Percentiles rank a stretch among this genome's conserved stretches.
phyloP scores from a whole-genome alignment of 2,888 invertebrate genomes.

The Pachydiplax longipennis region DNA sequence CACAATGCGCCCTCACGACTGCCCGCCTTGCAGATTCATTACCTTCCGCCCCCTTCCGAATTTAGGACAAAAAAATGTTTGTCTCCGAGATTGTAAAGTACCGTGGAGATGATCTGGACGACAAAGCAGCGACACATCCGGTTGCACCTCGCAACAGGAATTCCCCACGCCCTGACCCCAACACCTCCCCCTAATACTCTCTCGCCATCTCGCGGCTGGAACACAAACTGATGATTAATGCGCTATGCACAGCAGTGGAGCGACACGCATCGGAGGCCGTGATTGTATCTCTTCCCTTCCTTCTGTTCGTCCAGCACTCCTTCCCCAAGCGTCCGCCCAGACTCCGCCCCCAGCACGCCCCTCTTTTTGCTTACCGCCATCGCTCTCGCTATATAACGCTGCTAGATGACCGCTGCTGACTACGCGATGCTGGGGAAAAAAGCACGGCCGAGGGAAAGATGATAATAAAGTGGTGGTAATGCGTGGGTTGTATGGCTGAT shows the following conservation, averaged over 20 bases:
- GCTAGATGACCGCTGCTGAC: slow-evolving; percentile 20
- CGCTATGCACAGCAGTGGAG: slow-evolving; percentile 30
- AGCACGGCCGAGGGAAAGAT: not conserved
- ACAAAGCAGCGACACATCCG: slow-evolving; percentile 26
- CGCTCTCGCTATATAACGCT: not conserved
- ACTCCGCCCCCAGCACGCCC: slow-evolving; percentile 32
- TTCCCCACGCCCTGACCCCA: not conserved
- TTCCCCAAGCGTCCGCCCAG: not conserved
- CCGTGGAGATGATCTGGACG: not conserved
- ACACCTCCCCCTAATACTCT: not conserved
- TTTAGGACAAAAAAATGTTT: not conserved
- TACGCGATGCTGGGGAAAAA: not conserved
- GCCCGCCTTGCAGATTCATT: too few relatives aligned
- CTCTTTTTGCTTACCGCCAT: slow-evolving; percentile 26
- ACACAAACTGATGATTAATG: slow-evolving; percentile 28
- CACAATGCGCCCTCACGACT: too few relatives aligned
- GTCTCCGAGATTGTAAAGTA: not conserved
- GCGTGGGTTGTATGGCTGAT: too few relatives aligned
- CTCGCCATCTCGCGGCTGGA: not conserved
- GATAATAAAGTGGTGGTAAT: not conserved
- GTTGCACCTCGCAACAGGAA: slow-evolving; percentile 18
- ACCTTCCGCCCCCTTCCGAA: too few relatives aligned
- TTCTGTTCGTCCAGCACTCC: not conserved
- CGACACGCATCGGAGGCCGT: slow-evolving; percentile 20
- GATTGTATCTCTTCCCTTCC: slow-evolving; percentile 22